Percentiles rank a stretch among this genome's conserved stretches.
Evolutionary conservation across 2,797 vertebrate genomes (phyloP).

Genomic region (Parotocinclus haroldoi): DNA sequence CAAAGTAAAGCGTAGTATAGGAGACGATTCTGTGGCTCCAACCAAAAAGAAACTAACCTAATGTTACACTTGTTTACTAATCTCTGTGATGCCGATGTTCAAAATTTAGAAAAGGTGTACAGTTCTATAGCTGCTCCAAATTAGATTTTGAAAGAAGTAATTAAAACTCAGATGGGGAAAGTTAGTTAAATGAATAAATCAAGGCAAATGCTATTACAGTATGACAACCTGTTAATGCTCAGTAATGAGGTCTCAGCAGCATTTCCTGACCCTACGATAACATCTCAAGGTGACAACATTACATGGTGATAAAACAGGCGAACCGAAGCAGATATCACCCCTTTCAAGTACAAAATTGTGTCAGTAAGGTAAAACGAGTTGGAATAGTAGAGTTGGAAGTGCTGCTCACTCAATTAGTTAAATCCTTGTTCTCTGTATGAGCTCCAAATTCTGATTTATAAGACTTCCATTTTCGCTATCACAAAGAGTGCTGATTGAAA

Average conservation of each 20-base stretch:
- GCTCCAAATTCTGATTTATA: conserved; percentile 23
- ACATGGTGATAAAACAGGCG: background rate
- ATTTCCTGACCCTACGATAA: conserved; percentile 11
- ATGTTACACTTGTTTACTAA: no score
- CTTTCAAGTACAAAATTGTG: background rate
- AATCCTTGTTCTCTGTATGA: conserved; percentile 9
- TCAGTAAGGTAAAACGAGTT: background rate
- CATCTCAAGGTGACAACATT: background rate
- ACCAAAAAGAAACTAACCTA: no score
- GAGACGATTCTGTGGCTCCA: no score
- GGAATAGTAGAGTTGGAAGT: no score
- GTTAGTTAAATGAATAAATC: conserved; percentile 32
- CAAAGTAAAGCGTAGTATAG: no score
- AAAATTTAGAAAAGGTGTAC: no score
- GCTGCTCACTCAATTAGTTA: conserved; percentile 7
- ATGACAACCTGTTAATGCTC: background rate
- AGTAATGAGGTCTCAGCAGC: conserved; percentile 23
- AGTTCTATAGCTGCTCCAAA: no score
- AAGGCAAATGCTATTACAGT: conserved; percentile 7
- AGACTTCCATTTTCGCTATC: conserved; percentile 36
- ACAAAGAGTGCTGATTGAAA: conserved; percentile 50
- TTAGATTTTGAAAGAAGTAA: conserved; percentile 9
- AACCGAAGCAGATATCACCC: background rate
- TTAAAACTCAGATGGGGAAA: conserved; percentile 13
- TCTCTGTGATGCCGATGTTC: no score